Conservation (phyloP, 2,888 invertebrate genomes). For the Pristionchus exspectatus region DNA sequence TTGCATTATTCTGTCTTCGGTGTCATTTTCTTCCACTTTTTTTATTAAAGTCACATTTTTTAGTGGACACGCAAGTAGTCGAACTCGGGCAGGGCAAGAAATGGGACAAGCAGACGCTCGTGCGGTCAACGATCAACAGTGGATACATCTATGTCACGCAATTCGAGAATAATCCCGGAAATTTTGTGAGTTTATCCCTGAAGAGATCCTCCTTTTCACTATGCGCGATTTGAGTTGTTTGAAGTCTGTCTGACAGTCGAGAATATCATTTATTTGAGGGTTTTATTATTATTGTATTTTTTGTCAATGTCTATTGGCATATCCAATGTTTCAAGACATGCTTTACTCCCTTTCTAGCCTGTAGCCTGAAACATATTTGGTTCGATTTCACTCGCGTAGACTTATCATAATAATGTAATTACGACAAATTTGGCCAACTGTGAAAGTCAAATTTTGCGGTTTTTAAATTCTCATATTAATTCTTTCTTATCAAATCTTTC, state of each 20-base stretch:
- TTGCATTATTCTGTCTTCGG: too few relatives aligned
- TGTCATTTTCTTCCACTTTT: too few relatives aligned
- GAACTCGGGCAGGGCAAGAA: slow-evolving; percentile 73
- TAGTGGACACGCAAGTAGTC: slow-evolving; percentile 78
- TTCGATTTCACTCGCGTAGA: neutral
- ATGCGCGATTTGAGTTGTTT: too few relatives aligned
- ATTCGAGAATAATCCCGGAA: slow-evolving; percentile 79
- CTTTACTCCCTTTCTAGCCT: too few relatives aligned
- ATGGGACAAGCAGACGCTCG: slow-evolving; percentile 78
- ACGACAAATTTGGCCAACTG: too few relatives aligned
- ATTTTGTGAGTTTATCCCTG: slow-evolving; percentile 72
- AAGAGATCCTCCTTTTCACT: too few relatives aligned
- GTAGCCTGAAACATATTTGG: neutral
- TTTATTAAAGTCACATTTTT: slow-evolving; percentile 31
- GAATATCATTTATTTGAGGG: too few relatives aligned
- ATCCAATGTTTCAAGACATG: too few relatives aligned
- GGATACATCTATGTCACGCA: slow-evolving; percentile 79
- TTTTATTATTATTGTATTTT: too few relatives aligned
- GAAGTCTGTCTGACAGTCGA: too few relatives aligned
- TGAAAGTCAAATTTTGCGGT: too few relatives aligned
- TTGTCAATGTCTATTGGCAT: too few relatives aligned
- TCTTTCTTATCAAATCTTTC: neutral
- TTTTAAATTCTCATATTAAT: neutral
- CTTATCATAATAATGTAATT: neutral
- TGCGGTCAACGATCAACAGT: slow-evolving; percentile 75